Base-by-base conservation (phyloP, 2,113 vertebrate genomes). In the Sakesphorus luctuosus region DNA sequence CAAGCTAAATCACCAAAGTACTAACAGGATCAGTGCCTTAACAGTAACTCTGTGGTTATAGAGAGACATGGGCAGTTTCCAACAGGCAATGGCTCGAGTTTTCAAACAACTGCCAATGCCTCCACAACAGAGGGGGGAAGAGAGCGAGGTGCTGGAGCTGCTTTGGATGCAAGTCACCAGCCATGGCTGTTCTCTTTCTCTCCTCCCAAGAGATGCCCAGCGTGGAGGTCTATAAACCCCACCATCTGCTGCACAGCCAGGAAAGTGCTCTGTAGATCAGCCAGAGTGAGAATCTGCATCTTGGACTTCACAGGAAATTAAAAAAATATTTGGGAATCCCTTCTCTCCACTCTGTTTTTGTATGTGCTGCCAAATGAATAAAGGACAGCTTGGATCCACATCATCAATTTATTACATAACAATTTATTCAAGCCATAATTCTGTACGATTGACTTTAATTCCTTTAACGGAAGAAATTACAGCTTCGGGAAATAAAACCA, bases 401-500 rank as follows among this genome's bases (percentile, higher is more conserved):
- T 69, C 72, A 89, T 87, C 87, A 71, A 89, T 95, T 89, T 94
- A 86, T 88, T 90, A 80, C 43, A 10, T 62, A 90, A 74, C 75
- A 47, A 74, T 84, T 96, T 88, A 88, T 83, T 74, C 55, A 52
- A 95, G 55, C 75, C 55, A n/a, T 92, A 93, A 93, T 65, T 94
- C 84, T 19, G 16, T 80, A 74, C 3, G 0, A 86, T 35, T 90
- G 89, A 75, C 77, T 94, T 86, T 84, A 87, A 89, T 93, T 92
- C 76, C 88, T 90, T 90, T 90, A 93, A 83, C 3, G 2, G 65
- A 93, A 86, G 65, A 92, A 94, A 93, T 87, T 86, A 90, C 80
- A 78, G 75, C 68, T 94, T 58, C n/a, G 18, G 80, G 94, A 95
- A 96, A 95, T 88, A 95, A 90, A 96, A 92, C 47, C 62, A 72